Base-by-base conservation (phyloP, 2,113 vertebrate species). In the Tonatia bakeri region DNA sequence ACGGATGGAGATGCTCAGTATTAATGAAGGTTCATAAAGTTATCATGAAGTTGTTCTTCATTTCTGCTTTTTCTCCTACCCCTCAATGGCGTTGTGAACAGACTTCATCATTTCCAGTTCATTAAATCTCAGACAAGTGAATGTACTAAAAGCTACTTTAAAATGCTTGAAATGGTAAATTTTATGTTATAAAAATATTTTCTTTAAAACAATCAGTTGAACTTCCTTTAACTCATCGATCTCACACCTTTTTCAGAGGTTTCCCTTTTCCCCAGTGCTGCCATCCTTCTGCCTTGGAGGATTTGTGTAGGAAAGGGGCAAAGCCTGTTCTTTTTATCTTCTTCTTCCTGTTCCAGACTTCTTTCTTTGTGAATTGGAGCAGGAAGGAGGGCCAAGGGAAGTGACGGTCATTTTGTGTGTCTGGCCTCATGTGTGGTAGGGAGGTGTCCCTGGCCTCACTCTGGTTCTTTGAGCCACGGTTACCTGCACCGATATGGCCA, bases 111-210 rank as follows among this genome's bases (percentile, higher is more conserved):
- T 79, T 85, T 91, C 79, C 64, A n/a, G 88, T 80, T 86, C 80
- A 91, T 86, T 72, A 80, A 91, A 64, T 80, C 73, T 95, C 81
- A 80, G 43, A 36, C 54, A 72, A 45, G 43, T 70, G 28, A 86
- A 72, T 64, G 81, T 36, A 86, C 64, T 86, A 64, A 91, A 91
- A 72, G 50, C 28, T 43, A 43, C 52, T 22, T 86, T 52, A 33
- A 54, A 72, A 43, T 13, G 5, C 64, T 86, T 31, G 50, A 72
- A 50, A 26, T 64, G 73, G 81, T 86, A 43, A 86, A 59, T 80
- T 72, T 86, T 72, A 80, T 61, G 40, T 80, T 85, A 36, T 19
- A 40, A 43, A 28, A 73, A 61, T 82, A 82, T 73, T 54, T 45
- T 65, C 45, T 77, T 56, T 36, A 20, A 84, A 90, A 79, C 26